Evolutionary conservation across 1,140 invertebrate genomes (phyloP), one percentile per base, ranked within the genome.

Genomic region (Apolygus lucorum): DNA sequence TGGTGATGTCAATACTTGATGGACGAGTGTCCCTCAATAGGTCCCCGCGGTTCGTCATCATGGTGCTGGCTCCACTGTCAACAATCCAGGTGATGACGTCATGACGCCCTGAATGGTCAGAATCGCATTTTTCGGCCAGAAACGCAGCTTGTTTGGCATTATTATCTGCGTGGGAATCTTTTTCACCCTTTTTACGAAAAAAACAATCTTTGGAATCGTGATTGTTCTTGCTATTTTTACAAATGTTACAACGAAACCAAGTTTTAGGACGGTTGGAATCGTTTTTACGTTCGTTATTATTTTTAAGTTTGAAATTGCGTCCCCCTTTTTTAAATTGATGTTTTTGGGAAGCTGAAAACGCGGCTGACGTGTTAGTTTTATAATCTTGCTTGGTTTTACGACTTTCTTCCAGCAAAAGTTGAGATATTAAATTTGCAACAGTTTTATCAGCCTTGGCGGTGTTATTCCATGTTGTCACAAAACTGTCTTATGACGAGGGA

Each of bases 171-270:
- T 59, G 8, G 8, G 8, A 22, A 62, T 25, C 14, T 2, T 1
- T 69, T 69, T 65, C 4, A 62, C 14, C 1, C 22, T 63, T n/a
- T 54, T 52, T 24, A 25, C 68, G 54, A 29, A 27, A 63, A 28
- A 62, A 69, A 69, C 68, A 69, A 63, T 69, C 28, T 26, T 69
- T 29, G 17, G 28, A 22, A 28, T 69, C 27, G 25, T 69, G 68
- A 21, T 69, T 69, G 21, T 26, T 69, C 29, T 66, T 66, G 13
- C 29, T 63, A 22, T 49, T 62, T 24, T 63, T 28, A 26, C 29
- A 26, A 64, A 49, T 62, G 1, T 26, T 64, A 17, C 28, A 26
- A 13, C 24, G 4, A 13, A 13, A 64, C 21, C 28, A 13, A 26
- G 4, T 21, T 22, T 29, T 64, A 2, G 13, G 2, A 26, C 28